A percentile compares a stretch with the other conserved stretches of the same genome.
Conservation (phyloP, 2,797 vertebrate species). For the Anableps anableps region DNA sequence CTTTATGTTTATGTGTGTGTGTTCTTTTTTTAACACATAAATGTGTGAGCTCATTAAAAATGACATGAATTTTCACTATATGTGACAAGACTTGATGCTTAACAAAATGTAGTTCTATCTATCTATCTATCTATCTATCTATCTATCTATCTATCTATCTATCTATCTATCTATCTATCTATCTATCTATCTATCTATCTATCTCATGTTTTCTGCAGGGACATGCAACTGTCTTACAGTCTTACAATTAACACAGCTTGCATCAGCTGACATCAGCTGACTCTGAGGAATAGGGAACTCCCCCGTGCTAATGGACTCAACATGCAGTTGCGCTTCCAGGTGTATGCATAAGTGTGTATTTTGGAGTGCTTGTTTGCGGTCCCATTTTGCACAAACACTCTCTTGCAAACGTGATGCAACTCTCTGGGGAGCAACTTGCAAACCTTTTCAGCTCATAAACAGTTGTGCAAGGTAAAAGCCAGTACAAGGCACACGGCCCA, state of each 20-base stretch:
- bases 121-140: conserved; percentile 2
- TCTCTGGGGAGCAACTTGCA: conserved; percentile 73
- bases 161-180: conserved; percentile 12
- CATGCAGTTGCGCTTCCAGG: conserved; percentile 60
- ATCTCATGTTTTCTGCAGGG: conserved; percentile 19
- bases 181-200: conserved; percentile 5
- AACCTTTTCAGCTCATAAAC: conserved; percentile 72
- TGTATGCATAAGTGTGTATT: conserved; percentile 59
- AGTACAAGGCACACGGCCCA: conserved; percentile 35
- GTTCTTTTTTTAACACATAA: no score
- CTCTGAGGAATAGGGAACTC: conserved; percentile 80
- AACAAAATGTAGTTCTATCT: no score
- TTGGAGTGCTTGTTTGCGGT: conserved; percentile 65
- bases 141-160: conserved; percentile 6
- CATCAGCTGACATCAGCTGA: conserved; percentile 86
- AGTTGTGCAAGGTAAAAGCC: conserved; percentile 62
- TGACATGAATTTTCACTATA: no score
- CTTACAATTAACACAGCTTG: conserved; percentile 80
- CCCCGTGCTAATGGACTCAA: conserved; percentile 75
- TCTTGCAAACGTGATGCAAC: conserved; percentile 85
- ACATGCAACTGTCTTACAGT: conserved; percentile 51
- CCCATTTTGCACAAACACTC: conserved; percentile 78
- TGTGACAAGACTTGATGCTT: no score
- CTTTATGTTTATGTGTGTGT: no score
- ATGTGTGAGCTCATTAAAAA: no score